These are phyloP conservation scores for Helobdella robusta DNA, from an alignment of 2,888 invertebrate species.

Conservation along the genomic window DNA sequence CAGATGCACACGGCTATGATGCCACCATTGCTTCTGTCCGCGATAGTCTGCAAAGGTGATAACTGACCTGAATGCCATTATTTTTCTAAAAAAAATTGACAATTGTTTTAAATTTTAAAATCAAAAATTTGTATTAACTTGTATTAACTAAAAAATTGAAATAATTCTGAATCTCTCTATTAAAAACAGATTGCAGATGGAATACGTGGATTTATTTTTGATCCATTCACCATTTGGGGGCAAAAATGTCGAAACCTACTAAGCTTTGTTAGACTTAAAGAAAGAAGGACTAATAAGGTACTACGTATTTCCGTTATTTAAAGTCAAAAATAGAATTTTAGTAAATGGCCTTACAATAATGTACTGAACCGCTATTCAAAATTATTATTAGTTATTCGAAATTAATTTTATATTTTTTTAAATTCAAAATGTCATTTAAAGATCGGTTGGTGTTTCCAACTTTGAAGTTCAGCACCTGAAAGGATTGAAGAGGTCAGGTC, in stretches of 20 bases:
- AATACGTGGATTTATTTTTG: conserved; percentile 38
- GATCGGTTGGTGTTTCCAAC: conserved; percentile 41
- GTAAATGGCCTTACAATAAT: too few relatives aligned
- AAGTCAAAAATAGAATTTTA: too few relatives aligned
- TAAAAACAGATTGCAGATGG: conserved; percentile 24
- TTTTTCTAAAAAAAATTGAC: too few relatives aligned
- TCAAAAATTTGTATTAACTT: too few relatives aligned
- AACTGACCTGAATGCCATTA: too few relatives aligned
- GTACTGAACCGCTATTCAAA: not conserved
- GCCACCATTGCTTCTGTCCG: conserved; percentile 25
- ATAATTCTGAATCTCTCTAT: not conserved
- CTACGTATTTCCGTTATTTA: too few relatives aligned
- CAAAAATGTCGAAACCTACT: conserved; percentile 36
- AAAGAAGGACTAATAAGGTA: conserved; percentile 37
- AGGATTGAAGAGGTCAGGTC: conserved; percentile 37
- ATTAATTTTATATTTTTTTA: not conserved
- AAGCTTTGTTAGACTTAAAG: conserved; percentile 37
- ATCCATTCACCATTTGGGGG: conserved; percentile 38
- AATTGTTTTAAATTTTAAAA: too few relatives aligned
- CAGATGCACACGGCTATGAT: conserved; percentile 24
- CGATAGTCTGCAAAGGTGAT: conserved; percentile 25
- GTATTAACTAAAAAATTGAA: too few relatives aligned
- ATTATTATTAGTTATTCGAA: not conserved
- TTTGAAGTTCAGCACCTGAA: conserved; percentile 40
- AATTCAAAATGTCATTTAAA: conserved; percentile 20